Conservation (phyloP, 2,888 invertebrate species). For the Noctuana brunneofusca region DNA sequence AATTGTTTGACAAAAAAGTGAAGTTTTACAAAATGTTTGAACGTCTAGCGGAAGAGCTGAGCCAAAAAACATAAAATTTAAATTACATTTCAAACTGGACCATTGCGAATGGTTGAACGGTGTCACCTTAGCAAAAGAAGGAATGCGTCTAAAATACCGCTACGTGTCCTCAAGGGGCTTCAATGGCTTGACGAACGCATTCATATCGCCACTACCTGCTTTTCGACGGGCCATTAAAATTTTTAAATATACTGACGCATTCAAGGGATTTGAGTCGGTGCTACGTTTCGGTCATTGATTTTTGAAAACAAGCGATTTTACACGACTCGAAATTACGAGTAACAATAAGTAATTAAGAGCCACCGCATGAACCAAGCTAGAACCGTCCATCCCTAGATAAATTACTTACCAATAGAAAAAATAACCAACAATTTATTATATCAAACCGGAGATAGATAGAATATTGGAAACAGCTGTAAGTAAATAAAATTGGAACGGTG, state of each 20-base stretch:
- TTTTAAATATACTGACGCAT: background rate
- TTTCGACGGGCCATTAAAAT: constrained; percentile 1
- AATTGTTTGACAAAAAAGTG: no score
- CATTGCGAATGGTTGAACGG: constrained; percentile 14
- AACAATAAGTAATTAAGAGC: no score
- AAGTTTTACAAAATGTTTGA: no score
- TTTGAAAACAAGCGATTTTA: no score
- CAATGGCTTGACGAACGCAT: constrained; percentile 23
- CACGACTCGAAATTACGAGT: background rate
- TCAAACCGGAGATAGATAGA: no score
- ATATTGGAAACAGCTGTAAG: no score
- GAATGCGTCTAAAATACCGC: constrained; percentile 61
- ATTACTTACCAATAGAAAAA: no score
- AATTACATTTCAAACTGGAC: constrained; percentile 13
- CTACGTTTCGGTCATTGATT: no score
- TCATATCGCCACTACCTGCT: constrained; percentile 7
- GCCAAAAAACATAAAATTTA: background rate
- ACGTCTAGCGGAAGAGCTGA: background rate
- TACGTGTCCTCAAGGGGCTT: constrained; percentile 49
- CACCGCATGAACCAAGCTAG: no score
- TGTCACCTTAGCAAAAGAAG: constrained; percentile 25
- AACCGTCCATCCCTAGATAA: no score
- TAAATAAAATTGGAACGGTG: no score
- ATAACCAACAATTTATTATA: no score
- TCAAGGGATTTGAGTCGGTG: background rate